Conservation (phyloP, 1,140 invertebrate species). For the Papilio xuthus region DNA sequence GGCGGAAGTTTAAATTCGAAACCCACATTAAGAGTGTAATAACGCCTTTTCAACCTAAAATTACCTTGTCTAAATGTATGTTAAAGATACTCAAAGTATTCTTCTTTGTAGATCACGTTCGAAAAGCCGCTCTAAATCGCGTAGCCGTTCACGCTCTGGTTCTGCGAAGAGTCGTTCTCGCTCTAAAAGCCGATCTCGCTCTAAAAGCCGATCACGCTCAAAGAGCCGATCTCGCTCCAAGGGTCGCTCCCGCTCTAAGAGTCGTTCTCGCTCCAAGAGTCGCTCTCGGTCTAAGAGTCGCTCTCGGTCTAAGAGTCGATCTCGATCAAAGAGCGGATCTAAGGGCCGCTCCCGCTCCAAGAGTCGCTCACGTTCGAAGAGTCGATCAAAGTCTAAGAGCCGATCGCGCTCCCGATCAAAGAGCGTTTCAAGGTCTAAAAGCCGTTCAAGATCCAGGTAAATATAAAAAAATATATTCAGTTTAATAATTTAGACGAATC, state of each 20-base stretch:
- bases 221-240: constrained; percentile 60
- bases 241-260: constrained; percentile 54
- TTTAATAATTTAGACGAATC: too few species aligned
- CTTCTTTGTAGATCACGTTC: constrained; percentile 57
- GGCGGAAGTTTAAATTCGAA: too few species aligned
- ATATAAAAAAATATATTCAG: background rate
- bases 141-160: constrained; percentile 66
- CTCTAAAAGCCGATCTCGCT: constrained; percentile 60
- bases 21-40: too few species aligned
- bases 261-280: constrained; percentile 61
- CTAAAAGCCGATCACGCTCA: constrained; percentile 63
- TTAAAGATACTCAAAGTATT: constrained; percentile 13
- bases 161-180: constrained; percentile 68
- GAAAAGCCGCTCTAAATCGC: constrained; percentile 69
- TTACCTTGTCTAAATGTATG: too few species aligned
- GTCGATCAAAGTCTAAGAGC: constrained; percentile 55
- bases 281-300: constrained; percentile 55
- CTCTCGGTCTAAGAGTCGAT: constrained; percentile 53
- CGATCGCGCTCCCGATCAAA: constrained; percentile 49
- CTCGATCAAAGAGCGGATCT: constrained; percentile 41
- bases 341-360: constrained; percentile 52
- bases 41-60: too few species aligned
- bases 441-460: constrained; percentile 40
- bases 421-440: constrained; percentile 8
- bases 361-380: constrained; percentile 52